These are phyloP conservation scores for Malthinus seriepunctatus DNA, from an alignment of 2,888 invertebrate species.

Conservation along the genomic window DNA sequence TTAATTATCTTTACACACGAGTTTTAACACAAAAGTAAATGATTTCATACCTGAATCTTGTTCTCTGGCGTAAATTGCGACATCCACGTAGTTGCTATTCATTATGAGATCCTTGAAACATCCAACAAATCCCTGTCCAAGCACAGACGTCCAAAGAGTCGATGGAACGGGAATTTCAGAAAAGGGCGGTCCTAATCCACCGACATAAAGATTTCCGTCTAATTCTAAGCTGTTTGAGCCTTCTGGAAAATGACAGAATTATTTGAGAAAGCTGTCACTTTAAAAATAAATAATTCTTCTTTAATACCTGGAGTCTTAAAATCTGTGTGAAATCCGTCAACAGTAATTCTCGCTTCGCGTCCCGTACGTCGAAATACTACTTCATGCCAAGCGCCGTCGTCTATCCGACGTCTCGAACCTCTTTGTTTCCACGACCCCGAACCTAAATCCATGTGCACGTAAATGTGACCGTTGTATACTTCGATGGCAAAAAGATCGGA, in stretches of 20 bases:
- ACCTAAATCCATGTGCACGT: constrained; percentile 89
- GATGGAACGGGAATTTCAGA: constrained; percentile 78
- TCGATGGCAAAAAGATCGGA: constrained; percentile 93
- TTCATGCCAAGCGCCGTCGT: constrained; percentile 93
- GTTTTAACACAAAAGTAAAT: background rate
- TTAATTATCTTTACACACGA: background rate
- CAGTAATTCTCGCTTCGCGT: constrained; percentile 83
- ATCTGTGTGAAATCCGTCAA: constrained; percentile 86
- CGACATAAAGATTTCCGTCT: constrained; percentile 86
- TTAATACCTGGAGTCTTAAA: constrained; percentile 79
- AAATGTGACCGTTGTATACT: constrained; percentile 90
- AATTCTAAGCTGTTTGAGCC: constrained; percentile 87
- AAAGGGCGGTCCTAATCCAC: constrained; percentile 83
- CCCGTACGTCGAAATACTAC: constrained; percentile 82
- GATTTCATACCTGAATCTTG: constrained; percentile 78
- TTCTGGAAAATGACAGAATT: constrained; percentile 56
- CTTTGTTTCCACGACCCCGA: constrained; percentile 87
- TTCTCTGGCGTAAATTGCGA: constrained; percentile 84
- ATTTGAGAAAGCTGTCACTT: constrained; percentile 22
- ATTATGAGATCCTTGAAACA: constrained; percentile 88
- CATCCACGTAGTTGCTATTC: constrained; percentile 87
- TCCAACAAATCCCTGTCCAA: constrained; percentile 91
- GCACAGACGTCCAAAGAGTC: constrained; percentile 87
- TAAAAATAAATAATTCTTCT: constrained; percentile 4
- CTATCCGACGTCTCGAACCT: constrained; percentile 79